A percentile compares a stretch with the other conserved stretches of the same genome.
Evolutionary conservation across 2,888 invertebrate genomes (phyloP).

Genomic region (Caradrina clavipalpis): DNA sequence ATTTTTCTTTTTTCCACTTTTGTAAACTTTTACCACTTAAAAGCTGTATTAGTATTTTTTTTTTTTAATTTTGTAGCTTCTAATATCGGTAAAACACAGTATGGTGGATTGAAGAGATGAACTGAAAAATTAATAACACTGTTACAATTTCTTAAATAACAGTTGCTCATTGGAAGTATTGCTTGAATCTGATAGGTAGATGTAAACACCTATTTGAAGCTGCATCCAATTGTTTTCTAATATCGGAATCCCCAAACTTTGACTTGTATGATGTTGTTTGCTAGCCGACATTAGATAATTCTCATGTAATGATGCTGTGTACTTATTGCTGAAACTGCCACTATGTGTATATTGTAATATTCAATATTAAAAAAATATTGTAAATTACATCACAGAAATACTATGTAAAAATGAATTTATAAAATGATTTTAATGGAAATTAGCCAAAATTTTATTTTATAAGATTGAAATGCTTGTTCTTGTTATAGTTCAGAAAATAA

Average conservation of each 20-base stretch:
- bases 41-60: too few species aligned
- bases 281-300: not conserved
- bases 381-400: slow-evolving; percentile 43
- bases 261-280: not conserved
- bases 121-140: too few species aligned
- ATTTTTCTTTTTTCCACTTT: not conserved
- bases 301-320: slow-evolving; percentile 4
- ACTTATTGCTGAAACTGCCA: slow-evolving; percentile 33
- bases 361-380: slow-evolving; percentile 15
- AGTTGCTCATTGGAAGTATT: too few species aligned
- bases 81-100: too few species aligned
- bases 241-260: too few species aligned
- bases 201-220: too few species aligned
- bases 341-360: slow-evolving; percentile 9
- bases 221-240: too few species aligned
- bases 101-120: too few species aligned
- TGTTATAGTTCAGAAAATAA: slow-evolving; percentile 60
- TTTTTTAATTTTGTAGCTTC: not conserved
- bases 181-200: too few species aligned
- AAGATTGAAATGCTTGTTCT: slow-evolving; percentile 68
- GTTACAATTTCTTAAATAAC: too few species aligned
- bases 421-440: slow-evolving; percentile 25
- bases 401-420: slow-evolving; percentile 38
- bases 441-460: slow-evolving; percentile 61
- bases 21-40: too few species aligned